Base-by-base conservation (phyloP, 2,113 vertebrate genomes). In the Megaceryle torquata region DNA sequence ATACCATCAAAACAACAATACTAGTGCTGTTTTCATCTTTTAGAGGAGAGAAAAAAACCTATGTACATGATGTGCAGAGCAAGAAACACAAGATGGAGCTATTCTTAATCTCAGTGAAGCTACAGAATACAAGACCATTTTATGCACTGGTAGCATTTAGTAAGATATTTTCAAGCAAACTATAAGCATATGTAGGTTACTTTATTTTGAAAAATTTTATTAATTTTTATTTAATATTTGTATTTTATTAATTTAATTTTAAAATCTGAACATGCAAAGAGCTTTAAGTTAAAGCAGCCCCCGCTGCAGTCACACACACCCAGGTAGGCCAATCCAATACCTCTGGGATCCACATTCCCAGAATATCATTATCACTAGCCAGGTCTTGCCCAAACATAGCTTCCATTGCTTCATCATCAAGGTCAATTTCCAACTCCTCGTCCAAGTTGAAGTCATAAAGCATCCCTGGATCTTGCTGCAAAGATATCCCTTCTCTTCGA, bases 291-390 rank as follows among this genome's bases (percentile, higher is more conserved):
- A 97, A 97, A 98, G 98, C 98, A 98, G 98, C 98, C 97, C 97
- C 97, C 91, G 98, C 99, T 98, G 98, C 98, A 97, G 93, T 98
- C 99, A 99, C 99, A 99, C 99, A 99, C 99, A 99, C 99, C 99
- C 99, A 99, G 98, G 99, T 99, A 98, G 99, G 99, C 99, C 99
- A 99, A 97, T 99, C 99, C 99, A 99, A 93, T 99, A 99, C 99
- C 99, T 99, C 99, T 98, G 99, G 99, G 99, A 99, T 99, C 99
- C 99, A 99, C 99, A 99, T 99, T 99, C 99, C 99, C 99, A 99
- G 99, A 99, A 99, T 99, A 98, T 99, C 99, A 72, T 98, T 99
- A 98, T 99, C 99, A 76, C 98, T 98, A 96, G 99, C 98, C 63
- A 99, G 98, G 95, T 99, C 99, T 97, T 99, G 99, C 79, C 99